phyloP scores from a whole-genome alignment of 2,888 invertebrate species.

The Cataglyphis rosenhaueri region DNA sequence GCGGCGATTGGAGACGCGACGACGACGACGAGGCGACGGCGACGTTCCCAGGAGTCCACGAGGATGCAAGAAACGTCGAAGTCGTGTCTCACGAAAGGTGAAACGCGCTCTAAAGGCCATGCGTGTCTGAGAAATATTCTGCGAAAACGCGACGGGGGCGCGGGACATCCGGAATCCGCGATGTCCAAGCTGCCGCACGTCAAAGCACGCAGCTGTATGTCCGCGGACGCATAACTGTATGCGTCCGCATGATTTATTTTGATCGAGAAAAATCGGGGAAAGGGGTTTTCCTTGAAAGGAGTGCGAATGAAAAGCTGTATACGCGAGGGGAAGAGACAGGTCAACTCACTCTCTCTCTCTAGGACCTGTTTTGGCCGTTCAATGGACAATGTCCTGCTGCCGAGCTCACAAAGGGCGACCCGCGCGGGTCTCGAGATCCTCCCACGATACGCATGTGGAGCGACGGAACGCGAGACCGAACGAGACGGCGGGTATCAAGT shows the following conservation, averaged over 20 bases:
- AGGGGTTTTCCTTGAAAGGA: conserved; percentile 82
- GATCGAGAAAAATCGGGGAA: conserved; percentile 83
- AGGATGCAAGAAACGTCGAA: conserved; percentile 55
- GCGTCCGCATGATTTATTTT: conserved; percentile 83
- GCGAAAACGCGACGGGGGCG: conserved; percentile 32
- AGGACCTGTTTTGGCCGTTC: conserved; percentile 81
- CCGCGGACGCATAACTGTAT: conserved; percentile 80
- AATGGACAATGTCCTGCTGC: conserved; percentile 82
- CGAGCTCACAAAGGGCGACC: conserved; percentile 81
- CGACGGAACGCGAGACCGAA: conserved; percentile 75
- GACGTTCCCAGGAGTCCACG: conserved; percentile 59
- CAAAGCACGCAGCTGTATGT: conserved; percentile 70
- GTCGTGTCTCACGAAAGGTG: conserved; percentile 67
- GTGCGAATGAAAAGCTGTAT: conserved; percentile 72
- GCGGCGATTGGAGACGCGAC: conserved; percentile 49
- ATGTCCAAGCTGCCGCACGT: conserved; percentile 50
- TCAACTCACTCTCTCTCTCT: conserved; percentile 80
- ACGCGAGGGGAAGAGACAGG: conserved; percentile 78
- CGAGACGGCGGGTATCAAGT: conserved; percentile 35
- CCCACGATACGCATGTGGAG: conserved; percentile 86
- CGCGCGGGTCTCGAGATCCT: conserved; percentile 84
- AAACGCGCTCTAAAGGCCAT: conserved; percentile 58
- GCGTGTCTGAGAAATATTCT: conserved; percentile 40
- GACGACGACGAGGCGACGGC: conserved; percentile 22
- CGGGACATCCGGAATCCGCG: conserved; percentile 55